Percentiles rank a stretch among this genome's conserved stretches.
phyloP scores from a whole-genome alignment of 2,113 vertebrate genomes.

The Stercorarius parasiticus region DNA sequence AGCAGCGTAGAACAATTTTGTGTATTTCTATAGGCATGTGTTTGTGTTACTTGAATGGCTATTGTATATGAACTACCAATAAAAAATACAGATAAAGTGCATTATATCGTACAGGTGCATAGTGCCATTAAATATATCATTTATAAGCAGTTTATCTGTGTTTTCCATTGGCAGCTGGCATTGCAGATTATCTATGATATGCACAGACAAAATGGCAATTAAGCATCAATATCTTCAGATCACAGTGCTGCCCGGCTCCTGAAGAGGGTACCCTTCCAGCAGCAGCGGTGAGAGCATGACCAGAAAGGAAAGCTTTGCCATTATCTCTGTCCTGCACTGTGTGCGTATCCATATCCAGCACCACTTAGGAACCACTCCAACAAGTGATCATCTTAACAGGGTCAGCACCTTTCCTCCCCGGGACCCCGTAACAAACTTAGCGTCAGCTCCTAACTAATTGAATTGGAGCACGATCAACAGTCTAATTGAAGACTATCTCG shows the following conservation, averaged over 20 bases:
- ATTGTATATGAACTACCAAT: not conserved
- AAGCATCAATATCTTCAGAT: not conserved
- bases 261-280: not conserved
- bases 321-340: not conserved
- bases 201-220: constrained; percentile 6
- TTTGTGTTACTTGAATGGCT: not conserved
- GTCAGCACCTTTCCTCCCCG: constrained; percentile 58
- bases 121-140: not conserved
- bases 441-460: constrained; percentile 57
- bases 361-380: constrained; percentile 55
- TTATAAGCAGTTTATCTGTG: not conserved
- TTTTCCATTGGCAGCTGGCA: not conserved
- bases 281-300: not conserved
- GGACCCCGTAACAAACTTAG: constrained; percentile 35
- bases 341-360: constrained; percentile 17
- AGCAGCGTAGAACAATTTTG: not conserved
- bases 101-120: not conserved
- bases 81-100: not conserved
- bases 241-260: not conserved
- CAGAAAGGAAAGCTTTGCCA: not conserved
- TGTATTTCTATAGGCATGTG: not conserved
- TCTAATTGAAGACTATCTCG: not conserved
- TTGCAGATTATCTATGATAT: not conserved
- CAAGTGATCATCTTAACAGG: constrained; percentile 66
- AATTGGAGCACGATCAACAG: constrained; percentile 52